Evolutionary conservation across 2,888 invertebrate species (phyloP), one percentile per base, ranked within the genome.

Genomic region (Phymatocera aterrima): DNA sequence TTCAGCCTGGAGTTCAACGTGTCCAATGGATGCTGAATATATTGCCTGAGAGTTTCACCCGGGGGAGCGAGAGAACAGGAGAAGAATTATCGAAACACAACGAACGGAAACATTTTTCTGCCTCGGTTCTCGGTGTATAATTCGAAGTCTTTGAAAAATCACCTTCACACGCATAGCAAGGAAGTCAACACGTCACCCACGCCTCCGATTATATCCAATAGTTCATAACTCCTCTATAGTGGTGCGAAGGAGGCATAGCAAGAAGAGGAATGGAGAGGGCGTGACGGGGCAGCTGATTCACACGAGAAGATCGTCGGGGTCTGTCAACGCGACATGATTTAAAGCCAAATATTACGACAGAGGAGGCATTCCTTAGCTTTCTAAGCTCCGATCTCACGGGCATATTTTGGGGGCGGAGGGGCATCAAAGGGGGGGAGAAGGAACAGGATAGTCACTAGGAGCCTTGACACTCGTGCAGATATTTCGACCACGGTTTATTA

Each of bases 341-440:
- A 90, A 90, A 90, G 90, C 89, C 89, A 90, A 90, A 90, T 90
- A 90, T 90, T 90, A 89, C 90, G 88, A 88, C 89, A 89, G 87
- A 86, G 84, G 84, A 83, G 85, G 84, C 87, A 90, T 90, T 90
- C 90, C 89, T 84, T 80, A 78, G 82, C 80, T 72, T 72, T 72
- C 72, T 18, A 72, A 51, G 48, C 48, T 51, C 48, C 48, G 72
- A 72, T 72, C 72, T 51, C 72, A 72, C 51, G 72, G 72, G 34
- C 3, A 43, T 72, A 34, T 48, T 72, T 72, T 51, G 21, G 72
- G 80, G 82, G 82, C n/a, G n/a, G n/a, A n/a, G 79, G 81, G 78
- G 82, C 83, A 83, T 83, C 82, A 81, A 82, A 46, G 24, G 77
- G 75, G 84, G 82, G 83, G 61, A 54, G 46, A 77, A 51, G 28